phyloP scores from a whole-genome alignment of 2,888 invertebrate genomes.

The Cantharis lateralis region DNA sequence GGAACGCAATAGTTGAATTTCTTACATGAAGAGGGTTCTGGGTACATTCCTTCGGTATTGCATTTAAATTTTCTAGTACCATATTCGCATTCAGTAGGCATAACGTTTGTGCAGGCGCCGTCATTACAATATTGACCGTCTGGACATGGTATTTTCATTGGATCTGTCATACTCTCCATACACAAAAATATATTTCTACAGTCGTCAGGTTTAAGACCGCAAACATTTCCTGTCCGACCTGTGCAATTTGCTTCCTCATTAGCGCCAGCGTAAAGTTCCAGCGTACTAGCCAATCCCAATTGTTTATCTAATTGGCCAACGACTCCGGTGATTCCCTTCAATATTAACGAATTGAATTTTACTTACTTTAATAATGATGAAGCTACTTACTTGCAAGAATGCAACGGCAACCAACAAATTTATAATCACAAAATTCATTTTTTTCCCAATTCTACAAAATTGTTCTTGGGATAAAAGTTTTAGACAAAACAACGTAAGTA shows the following conservation, averaged over 20 bases:
- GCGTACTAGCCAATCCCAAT: too few relatives aligned
- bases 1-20: background rate
- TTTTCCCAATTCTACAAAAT: background rate
- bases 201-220: background rate
- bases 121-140: background rate
- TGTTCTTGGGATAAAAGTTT: too few relatives aligned
- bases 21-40: slow-evolving; percentile 4
- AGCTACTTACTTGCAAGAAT: background rate
- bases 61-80: background rate
- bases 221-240: background rate
- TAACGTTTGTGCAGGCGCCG: background rate
- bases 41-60: background rate
- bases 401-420: background rate
- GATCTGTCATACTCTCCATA: background rate
- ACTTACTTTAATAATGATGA: background rate
- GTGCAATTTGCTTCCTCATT: too few relatives aligned
- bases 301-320: too few relatives aligned
- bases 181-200: background rate
- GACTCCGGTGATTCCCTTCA: background rate
- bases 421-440: background rate
- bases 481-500: too few relatives aligned
- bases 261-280: too few relatives aligned
- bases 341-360: background rate
- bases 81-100: background rate
- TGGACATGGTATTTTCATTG: background rate